Evolutionary conservation across 2,888 invertebrate genomes (phyloP), one percentile per base, ranked within the genome.

Genomic region (Rotaria magnacalcarata): DNA sequence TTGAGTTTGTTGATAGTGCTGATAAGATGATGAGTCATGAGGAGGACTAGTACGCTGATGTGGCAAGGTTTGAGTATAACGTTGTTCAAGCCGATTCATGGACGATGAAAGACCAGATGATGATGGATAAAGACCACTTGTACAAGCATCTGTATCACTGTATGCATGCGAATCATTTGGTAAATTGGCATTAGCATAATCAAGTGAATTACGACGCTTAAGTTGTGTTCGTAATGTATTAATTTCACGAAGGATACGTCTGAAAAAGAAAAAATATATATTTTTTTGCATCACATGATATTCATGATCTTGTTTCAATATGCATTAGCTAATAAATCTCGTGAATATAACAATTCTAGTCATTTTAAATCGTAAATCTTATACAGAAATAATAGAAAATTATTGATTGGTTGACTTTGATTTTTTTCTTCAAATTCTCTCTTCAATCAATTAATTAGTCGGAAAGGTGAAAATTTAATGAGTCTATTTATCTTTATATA

Each of bases 211-310:
- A 43, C 75, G 80, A 47, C 47, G 80, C 47, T 80, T 80, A 2
- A 80, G 21, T 80, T 80, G 47, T n/a, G 24, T n/a, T n/a, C 80
- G 80, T 47, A 80, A n/a, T 80, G 24, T 80, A 47, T 80, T 80
- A 11, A 80, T 80, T 47, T 80, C 80, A 80, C 47, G 80, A 43
- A 80, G 47, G 24, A 80, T 80, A 80, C 80, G 80, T 80, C 80
- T 80, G 19, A 47, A n/a, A 80, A 47, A n/a, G 21, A 21, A 21
- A 6, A 7, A 54, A 21, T 19, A 54, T 54, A 6, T 50, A 8
- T 34, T 34, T 34, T 34, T 34, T 34, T 34, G 34, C 34, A 2
- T 34, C 34, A 34, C 34, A 34, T 2, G 34, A 34, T 34, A 34
- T 34, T 2, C 34, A 34, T 34, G 34, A 34, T 34, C 34, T 34